Evolutionary conservation across 2,888 invertebrate species (phyloP).

Genomic region (Acanthosoma haemorrhoidale): DNA sequence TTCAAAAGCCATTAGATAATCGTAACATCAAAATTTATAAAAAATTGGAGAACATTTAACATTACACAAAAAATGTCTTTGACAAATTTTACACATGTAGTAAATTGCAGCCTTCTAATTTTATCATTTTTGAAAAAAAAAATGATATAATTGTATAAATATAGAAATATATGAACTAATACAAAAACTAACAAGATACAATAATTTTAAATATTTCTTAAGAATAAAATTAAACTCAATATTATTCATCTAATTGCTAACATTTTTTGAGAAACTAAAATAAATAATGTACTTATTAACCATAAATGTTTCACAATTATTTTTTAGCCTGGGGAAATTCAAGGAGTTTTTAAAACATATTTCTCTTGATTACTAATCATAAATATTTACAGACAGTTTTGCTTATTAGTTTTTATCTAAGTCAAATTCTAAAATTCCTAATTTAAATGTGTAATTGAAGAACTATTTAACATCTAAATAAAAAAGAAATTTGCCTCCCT

Average conservation of each 20-base stretch:
- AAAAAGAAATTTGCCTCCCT: not conserved
- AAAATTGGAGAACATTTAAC: not conserved
- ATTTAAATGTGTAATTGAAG: not conserved
- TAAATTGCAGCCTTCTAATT: not conserved
- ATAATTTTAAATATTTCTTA: not conserved
- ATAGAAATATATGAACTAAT: not conserved
- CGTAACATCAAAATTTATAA: not conserved
- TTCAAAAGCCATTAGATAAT: not conserved
- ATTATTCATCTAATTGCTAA: not conserved
- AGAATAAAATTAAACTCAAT: constrained; percentile 1
- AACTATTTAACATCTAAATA: not conserved
- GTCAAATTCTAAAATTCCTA: constrained; percentile 3
- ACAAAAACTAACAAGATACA: not conserved
- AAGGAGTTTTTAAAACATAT: not conserved
- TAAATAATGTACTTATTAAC: not conserved
- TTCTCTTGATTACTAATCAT: not conserved
- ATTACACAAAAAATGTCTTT: not conserved
- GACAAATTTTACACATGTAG: not conserved
- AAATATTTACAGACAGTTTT: constrained; percentile 4
- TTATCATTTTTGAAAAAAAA: not conserved
- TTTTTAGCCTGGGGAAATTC: not conserved
- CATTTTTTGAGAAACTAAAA: not conserved
- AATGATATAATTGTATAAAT: not conserved
- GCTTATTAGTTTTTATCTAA: not conserved
- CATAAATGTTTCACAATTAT: not conserved